Evolutionary conservation across 2,113 vertebrate species (phyloP).

Genomic region (Larimichthys crocea): DNA sequence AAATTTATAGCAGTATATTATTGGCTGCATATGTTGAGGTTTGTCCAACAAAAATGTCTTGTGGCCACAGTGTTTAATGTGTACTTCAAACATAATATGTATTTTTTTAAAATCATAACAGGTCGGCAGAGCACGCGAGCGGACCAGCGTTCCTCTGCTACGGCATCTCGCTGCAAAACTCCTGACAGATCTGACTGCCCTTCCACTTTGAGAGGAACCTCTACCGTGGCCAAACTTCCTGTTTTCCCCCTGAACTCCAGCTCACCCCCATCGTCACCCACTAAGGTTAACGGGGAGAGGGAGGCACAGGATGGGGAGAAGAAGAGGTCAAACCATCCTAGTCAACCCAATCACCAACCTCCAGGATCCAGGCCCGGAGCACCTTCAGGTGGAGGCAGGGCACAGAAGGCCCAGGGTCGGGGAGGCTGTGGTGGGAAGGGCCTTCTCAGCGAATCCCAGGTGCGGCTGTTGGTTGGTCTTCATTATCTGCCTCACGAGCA

Average conservation of each 20-base stretch:
- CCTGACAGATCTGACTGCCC: slow-evolving; percentile 69
- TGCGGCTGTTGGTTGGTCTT: slow-evolving; percentile 87
- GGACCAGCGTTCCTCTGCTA: slow-evolving; percentile 71
- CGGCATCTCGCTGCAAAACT: slow-evolving; percentile 64
- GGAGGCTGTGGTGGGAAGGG: slow-evolving; percentile 72
- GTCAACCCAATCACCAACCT: slow-evolving; percentile 39
- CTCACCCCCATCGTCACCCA: slow-evolving; percentile 68
- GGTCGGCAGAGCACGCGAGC: slow-evolving; percentile 76
- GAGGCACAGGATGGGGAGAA: slow-evolving; percentile 56
- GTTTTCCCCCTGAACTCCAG: slow-evolving; percentile 68
- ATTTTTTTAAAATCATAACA: slow-evolving; percentile 28
- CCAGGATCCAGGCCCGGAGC: slow-evolving; percentile 49
- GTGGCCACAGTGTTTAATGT: too few relatives aligned
- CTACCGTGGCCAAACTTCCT: slow-evolving; percentile 66
- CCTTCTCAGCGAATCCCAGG: slow-evolving; percentile 82
- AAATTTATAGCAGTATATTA: not conserved
- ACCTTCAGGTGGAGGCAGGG: slow-evolving; percentile 34
- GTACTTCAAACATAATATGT: not conserved
- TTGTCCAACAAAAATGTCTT: not conserved
- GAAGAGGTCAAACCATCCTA: slow-evolving; percentile 33
- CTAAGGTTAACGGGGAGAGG: slow-evolving; percentile 51
- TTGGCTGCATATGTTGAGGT: not conserved
- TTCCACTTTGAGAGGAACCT: slow-evolving; percentile 50
- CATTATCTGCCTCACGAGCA: slow-evolving; percentile 90
- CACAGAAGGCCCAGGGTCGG: slow-evolving; percentile 70